Percentiles rank a stretch among this genome's conserved stretches.
These are phyloP conservation scores for Euzophera pinguis DNA, from an alignment of 2,888 invertebrate genomes.

Conservation along the genomic window DNA sequence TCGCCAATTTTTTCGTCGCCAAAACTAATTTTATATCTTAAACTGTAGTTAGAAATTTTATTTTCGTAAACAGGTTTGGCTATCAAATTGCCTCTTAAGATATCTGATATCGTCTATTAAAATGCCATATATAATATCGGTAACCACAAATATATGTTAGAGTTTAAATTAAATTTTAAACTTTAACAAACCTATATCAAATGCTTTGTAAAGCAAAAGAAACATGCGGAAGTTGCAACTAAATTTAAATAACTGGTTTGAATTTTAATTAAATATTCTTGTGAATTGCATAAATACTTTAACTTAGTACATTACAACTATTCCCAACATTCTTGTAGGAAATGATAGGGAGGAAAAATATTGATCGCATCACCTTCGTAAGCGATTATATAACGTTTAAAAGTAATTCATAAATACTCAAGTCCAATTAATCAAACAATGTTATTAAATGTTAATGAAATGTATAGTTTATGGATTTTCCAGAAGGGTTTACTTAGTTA, in stretches of 20 bases:
- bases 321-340: background rate
- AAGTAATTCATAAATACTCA: background rate
- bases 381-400: background rate
- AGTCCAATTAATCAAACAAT: background rate
- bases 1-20: constrained; percentile 2
- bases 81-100: background rate
- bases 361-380: background rate
- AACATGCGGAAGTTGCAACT: background rate
- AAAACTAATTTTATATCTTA: background rate
- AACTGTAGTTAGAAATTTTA: background rate
- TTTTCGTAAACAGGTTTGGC: background rate
- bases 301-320: background rate
- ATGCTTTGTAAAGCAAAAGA: background rate
- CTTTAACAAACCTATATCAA: too few relatives aligned
- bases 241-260: constrained; percentile 7
- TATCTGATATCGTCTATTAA: background rate
- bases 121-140: background rate
- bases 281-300: background rate
- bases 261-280: background rate
- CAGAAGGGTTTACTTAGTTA: background rate
- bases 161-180: too few relatives aligned
- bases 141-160: background rate
- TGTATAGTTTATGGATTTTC: background rate
- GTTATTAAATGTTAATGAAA: background rate
- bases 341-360: background rate